Percentiles rank a stretch among this genome's conserved stretches.
phyloP scores from a whole-genome alignment of 1,140 invertebrate species.

The Hirudo medicinalis region DNA sequence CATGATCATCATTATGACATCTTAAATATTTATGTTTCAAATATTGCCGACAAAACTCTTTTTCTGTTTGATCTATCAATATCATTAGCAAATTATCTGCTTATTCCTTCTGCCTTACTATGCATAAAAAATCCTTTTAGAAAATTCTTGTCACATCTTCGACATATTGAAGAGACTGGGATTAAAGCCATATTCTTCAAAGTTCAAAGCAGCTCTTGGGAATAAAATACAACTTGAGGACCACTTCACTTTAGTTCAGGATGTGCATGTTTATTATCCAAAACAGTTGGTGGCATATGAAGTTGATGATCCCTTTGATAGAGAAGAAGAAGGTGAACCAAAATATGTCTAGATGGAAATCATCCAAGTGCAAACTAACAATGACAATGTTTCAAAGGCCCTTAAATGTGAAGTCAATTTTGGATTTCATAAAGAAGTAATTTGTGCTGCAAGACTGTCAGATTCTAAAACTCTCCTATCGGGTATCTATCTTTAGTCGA shows the following conservation, averaged over 20 bases:
- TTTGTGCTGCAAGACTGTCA: neutral
- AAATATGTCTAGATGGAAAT: slow-evolving; percentile 12
- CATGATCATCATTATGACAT: too few relatives aligned
- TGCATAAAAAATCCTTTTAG: neutral
- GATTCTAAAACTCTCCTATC: too few relatives aligned
- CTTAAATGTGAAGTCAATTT: neutral
- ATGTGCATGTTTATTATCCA: neutral
- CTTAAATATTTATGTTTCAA: too few relatives aligned
- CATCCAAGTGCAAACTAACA: neutral
- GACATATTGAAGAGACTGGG: neutral
- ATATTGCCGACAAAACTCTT: too few relatives aligned
- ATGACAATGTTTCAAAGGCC: neutral
- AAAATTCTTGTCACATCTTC: neutral
- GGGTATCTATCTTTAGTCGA: too few relatives aligned
- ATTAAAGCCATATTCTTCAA: neutral
- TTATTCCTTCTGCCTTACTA: neutral
- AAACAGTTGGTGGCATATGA: slow-evolving; percentile 11
- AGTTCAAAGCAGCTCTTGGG: neutral
- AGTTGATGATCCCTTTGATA: slow-evolving; percentile 10
- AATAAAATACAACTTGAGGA: neutral
- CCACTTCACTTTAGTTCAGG: slow-evolving; percentile 9
- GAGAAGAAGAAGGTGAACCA: slow-evolving; percentile 3
- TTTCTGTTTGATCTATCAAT: neutral
- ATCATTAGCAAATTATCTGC: neutral
- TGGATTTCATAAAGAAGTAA: neutral